Conservation (phyloP, 2,113 vertebrate species). For the Neolamprologus modestus region DNA sequence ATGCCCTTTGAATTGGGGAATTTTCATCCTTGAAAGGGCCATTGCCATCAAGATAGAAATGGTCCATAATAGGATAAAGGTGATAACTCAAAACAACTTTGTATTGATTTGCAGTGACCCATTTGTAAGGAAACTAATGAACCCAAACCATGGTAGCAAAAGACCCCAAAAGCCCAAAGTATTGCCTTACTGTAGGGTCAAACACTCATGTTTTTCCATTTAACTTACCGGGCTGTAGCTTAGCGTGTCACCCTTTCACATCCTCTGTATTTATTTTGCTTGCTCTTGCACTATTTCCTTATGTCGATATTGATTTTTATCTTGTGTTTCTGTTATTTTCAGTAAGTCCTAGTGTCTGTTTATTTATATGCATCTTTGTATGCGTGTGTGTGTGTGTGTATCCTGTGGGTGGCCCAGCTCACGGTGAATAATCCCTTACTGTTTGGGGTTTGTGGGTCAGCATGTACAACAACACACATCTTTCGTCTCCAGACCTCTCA, state of each 20-base stretch:
- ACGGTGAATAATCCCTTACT: background rate
- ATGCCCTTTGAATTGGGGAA: background rate
- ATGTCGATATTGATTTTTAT: background rate
- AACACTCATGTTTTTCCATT: background rate
- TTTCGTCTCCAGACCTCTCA: background rate
- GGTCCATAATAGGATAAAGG: background rate
- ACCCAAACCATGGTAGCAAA: background rate
- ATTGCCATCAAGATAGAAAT: background rate
- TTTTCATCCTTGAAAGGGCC: background rate
- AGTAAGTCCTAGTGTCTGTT: background rate
- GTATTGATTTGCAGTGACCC: background rate
- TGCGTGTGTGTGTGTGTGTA: background rate
- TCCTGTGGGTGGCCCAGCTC: background rate
- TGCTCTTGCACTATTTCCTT: background rate
- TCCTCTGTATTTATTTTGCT: background rate
- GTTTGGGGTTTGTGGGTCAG: conserved; percentile 31
- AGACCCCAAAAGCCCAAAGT: background rate
- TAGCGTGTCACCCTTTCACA: background rate
- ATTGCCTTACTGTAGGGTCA: background rate
- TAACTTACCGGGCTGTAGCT: background rate
- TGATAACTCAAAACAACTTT: background rate
- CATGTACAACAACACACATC: background rate
- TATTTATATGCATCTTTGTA: background rate
- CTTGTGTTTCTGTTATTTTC: background rate
- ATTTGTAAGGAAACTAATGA: background rate